Evolutionary conservation across 1,140 invertebrate genomes (phyloP).

Genomic region (Drosophila asahinai): DNA sequence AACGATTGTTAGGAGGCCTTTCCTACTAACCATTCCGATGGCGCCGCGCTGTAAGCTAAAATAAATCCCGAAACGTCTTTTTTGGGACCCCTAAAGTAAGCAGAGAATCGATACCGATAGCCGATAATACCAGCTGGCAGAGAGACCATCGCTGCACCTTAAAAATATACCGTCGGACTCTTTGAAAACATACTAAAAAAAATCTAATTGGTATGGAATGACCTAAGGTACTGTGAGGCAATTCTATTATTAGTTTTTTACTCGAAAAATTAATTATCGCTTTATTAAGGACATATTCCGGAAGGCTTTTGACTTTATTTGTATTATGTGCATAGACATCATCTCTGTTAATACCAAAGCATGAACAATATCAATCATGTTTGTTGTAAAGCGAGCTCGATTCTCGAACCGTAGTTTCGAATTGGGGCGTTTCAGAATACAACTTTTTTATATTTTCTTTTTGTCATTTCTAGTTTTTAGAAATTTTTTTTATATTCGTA

Average conservation of each 20-base stretch:
- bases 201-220: neutral
- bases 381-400: too few species aligned
- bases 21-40: slow-evolving; percentile 60
- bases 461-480: too few species aligned
- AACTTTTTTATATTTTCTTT: too few species aligned
- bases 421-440: too few species aligned
- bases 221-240: neutral
- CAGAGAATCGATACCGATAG: slow-evolving; percentile 36
- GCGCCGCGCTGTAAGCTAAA: slow-evolving; percentile 15
- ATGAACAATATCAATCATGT: too few species aligned
- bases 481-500: too few species aligned
- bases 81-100: slow-evolving; percentile 4
- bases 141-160: neutral
- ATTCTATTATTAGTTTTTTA: neutral
- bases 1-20: slow-evolving; percentile 17
- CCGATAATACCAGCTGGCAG: slow-evolving; percentile 10
- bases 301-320: too few species aligned
- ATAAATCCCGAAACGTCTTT: slow-evolving; percentile 8
- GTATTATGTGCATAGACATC: too few species aligned
- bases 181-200: neutral
- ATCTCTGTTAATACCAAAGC: too few species aligned
- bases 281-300: too few species aligned
- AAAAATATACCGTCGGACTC: slow-evolving; percentile 2
- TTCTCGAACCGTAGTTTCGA: too few species aligned
- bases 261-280: too few species aligned